phyloP scores from a whole-genome alignment of 2,797 vertebrate species.

The Heterohyrax brucei region DNA sequence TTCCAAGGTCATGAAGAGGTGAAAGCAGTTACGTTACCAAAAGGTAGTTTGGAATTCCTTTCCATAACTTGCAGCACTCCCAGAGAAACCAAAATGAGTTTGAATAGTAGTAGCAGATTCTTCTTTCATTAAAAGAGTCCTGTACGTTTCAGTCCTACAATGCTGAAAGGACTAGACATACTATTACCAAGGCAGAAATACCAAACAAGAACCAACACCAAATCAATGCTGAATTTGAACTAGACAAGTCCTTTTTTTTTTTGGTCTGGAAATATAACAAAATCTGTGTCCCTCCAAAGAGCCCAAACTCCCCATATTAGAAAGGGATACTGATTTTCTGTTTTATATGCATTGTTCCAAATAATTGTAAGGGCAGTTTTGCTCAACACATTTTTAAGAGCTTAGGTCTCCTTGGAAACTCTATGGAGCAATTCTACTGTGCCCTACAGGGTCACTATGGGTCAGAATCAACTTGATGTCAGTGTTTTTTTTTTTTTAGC shows the following conservation, averaged over 20 bases:
- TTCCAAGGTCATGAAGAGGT: conserved; percentile 14
- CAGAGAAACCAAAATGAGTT: conserved; percentile 26
- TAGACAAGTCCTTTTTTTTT: neutral
- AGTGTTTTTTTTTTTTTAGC: too few relatives aligned
- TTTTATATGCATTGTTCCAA: neutral
- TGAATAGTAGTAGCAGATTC: neutral
- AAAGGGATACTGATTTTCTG: neutral
- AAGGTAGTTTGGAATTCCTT: conserved; percentile 66
- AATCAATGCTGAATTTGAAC: neutral
- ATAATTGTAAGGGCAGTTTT: neutral
- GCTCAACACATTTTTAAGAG: neutral
- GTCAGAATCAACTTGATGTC: too few relatives aligned
- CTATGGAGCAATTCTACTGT: too few relatives aligned
- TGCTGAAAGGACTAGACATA: conserved; percentile 30
- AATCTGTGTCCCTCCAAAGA: neutral
- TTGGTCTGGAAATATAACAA: neutral
- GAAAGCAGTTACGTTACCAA: conserved; percentile 64
- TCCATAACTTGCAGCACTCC: conserved; percentile 25
- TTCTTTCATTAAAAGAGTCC: neutral
- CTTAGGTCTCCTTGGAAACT: neutral
- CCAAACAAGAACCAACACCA: neutral
- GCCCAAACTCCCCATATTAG: neutral
- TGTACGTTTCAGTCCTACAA: conserved; percentile 29
- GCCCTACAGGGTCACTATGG: too few relatives aligned
- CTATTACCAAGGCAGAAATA: conserved; percentile 43